A percentile compares a stretch with the other conserved stretches of the same genome.
Conservation (phyloP, 2,797 vertebrate genomes). For the Alectoris magna region DNA sequence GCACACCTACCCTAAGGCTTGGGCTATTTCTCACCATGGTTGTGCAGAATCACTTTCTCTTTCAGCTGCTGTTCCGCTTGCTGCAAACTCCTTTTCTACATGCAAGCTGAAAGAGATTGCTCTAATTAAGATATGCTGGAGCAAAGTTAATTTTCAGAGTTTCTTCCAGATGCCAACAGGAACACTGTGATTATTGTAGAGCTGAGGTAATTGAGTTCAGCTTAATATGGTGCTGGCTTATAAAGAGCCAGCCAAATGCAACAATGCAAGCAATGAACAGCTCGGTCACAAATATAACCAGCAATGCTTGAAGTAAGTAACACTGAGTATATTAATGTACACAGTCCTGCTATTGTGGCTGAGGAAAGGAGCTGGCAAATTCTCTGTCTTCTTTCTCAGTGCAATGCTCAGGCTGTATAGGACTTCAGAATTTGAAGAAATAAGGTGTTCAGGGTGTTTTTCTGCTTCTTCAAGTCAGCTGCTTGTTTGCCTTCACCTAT, state of each 20-base stretch:
- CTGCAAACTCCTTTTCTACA: not conserved
- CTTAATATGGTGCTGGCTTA: not conserved
- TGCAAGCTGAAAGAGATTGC: not conserved
- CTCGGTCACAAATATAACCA: not conserved
- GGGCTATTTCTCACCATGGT: not conserved
- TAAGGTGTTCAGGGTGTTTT: not conserved
- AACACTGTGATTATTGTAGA: not conserved
- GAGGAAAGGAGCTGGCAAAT: not conserved
- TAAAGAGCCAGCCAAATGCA: not conserved
- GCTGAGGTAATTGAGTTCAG: conserved; percentile 1
- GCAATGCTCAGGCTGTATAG: not conserved
- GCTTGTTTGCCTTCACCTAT: not conserved
- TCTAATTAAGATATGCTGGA: not conserved
- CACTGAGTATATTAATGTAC: not conserved
- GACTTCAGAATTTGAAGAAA: not conserved
- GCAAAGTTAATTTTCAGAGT: conserved; percentile 7
- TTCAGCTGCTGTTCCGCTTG: not conserved
- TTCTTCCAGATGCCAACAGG: not conserved
- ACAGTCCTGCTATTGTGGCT: not conserved
- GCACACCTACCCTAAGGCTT: not conserved
- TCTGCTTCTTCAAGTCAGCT: not conserved
- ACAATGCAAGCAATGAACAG: not conserved
- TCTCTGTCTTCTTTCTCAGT: not conserved
- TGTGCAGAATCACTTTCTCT: not conserved
- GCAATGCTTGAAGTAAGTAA: not conserved